A percentile compares a stretch with the other conserved stretches of the same genome.
Conservation (phyloP, 2,797 vertebrate species). For the Sebastes baramenuke region DNA sequence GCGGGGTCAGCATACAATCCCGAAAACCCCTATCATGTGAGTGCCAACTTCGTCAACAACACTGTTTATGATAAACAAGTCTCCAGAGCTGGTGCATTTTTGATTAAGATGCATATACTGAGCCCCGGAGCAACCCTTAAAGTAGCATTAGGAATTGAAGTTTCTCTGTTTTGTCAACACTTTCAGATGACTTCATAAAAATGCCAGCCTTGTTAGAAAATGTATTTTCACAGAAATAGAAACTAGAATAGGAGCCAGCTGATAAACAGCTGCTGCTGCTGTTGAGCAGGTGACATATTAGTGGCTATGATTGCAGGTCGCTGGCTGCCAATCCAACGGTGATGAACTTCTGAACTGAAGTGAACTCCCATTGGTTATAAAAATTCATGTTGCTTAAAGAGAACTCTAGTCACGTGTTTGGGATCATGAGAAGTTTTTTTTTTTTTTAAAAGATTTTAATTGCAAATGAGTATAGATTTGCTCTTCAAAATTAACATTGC, state of each 20-base stretch:
- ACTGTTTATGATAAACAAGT: constrained; percentile 39
- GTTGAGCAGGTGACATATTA: constrained; percentile 45
- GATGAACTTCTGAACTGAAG: constrained; percentile 58
- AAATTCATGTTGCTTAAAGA: constrained; percentile 59
- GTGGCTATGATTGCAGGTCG: constrained; percentile 61
- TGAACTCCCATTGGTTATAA: constrained; percentile 59
- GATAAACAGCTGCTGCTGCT: not conserved
- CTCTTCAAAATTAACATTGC: constrained; percentile 46
- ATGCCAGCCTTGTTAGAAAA: constrained; percentile 30
- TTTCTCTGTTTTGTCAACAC: constrained; percentile 61
- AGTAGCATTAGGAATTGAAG: constrained; percentile 49
- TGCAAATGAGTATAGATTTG: constrained; percentile 58
- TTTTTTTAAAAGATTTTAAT: constrained; percentile 44
- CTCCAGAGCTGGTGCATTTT: constrained; percentile 41
- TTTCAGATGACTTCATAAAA: constrained; percentile 42
- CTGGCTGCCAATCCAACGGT: not conserved
- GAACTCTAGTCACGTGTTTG: constrained; percentile 36
- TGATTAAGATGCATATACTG: constrained; percentile 40
- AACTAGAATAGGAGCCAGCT: constrained; percentile 6
- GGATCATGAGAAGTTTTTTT: constrained; percentile 10
- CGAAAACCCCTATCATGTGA: constrained; percentile 93
- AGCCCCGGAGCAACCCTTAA: constrained; percentile 55
- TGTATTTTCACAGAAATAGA: constrained; percentile 13
- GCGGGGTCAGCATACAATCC: constrained; percentile 84
- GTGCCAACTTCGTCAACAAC: constrained; percentile 54